These are phyloP conservation scores for Gadopsis bispinosus DNA, from an alignment of 2,797 vertebrate species.

Conservation along the genomic window DNA sequence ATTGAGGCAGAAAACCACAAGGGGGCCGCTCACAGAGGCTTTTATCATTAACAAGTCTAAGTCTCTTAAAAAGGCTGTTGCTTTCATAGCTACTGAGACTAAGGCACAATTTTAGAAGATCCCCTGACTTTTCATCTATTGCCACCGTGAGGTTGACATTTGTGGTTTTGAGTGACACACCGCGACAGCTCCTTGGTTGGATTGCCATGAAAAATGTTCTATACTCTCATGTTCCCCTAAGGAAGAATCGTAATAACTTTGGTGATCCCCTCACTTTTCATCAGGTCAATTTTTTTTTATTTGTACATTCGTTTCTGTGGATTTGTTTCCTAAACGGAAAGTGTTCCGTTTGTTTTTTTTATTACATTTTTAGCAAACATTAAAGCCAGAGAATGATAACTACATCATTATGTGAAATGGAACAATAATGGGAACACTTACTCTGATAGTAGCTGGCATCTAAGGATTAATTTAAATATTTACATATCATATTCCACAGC, in stretches of 20 bases:
- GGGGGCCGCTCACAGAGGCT: conserved; percentile 20
- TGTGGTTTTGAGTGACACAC: no score
- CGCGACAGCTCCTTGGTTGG: not conserved
- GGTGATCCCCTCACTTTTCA: not conserved
- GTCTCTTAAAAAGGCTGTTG: not conserved
- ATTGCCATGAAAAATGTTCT: not conserved
- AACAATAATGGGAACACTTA: not conserved
- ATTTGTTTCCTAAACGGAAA: not conserved
- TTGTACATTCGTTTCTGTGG: not conserved
- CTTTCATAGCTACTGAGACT: conserved; percentile 14
- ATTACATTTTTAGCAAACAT: conserved; percentile 2
- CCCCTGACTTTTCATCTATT: no score
- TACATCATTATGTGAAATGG: not conserved
- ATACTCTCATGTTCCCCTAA: no score
- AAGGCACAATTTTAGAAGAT: conserved; percentile 16
- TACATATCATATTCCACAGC: not conserved
- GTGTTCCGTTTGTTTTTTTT: not conserved
- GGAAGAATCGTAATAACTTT: not conserved
- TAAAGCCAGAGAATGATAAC: not conserved
- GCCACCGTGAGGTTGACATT: no score
- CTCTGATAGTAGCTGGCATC: not conserved
- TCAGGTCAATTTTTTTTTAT: no score
- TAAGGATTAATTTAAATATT: conserved; percentile 11
- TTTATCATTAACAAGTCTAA: conserved; percentile 61
- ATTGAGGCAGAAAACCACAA: conserved; percentile 44